Evolutionary conservation across 2,888 invertebrate species (phyloP).

Genomic region (Hylaea fasciaria): DNA sequence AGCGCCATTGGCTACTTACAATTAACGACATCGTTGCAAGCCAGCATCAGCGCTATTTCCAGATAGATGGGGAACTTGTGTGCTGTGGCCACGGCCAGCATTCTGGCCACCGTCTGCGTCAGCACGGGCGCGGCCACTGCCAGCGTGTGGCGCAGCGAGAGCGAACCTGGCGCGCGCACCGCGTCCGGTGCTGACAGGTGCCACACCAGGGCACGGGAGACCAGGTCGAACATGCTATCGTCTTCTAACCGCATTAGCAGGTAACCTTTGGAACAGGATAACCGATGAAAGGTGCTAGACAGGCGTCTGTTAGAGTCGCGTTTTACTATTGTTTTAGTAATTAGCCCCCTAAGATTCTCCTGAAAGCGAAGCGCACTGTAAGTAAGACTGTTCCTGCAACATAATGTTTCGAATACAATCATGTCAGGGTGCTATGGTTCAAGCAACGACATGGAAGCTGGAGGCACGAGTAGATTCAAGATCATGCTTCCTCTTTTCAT

Average conservation of each 20-base stretch:
- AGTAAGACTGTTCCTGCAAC: no score
- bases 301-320: no score
- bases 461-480: no score
- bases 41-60: constrained; percentile 60
- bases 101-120: constrained; percentile 54
- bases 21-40: constrained; percentile 58
- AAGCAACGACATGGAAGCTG: no score
- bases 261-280: constrained; percentile 54
- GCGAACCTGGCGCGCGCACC: constrained; percentile 43
- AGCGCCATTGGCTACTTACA: constrained; percentile 53
- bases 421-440: no score
- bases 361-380: no score
- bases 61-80: constrained; percentile 61
- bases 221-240: constrained; percentile 59
- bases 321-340: no score
- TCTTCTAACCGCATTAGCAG: constrained; percentile 63
- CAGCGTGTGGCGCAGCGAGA: constrained; percentile 46
- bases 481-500: no score
- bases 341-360: no score
- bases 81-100: constrained; percentile 60
- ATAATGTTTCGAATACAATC: no score
- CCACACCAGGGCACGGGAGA: constrained; percentile 60
- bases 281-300: no score
- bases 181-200: constrained; percentile 62
- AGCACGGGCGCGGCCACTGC: constrained; percentile 57